A percentile compares a stretch with the other conserved stretches of the same genome.
Evolutionary conservation across 2,797 vertebrate genomes (phyloP).

Genomic region (Parambassis ranga): DNA sequence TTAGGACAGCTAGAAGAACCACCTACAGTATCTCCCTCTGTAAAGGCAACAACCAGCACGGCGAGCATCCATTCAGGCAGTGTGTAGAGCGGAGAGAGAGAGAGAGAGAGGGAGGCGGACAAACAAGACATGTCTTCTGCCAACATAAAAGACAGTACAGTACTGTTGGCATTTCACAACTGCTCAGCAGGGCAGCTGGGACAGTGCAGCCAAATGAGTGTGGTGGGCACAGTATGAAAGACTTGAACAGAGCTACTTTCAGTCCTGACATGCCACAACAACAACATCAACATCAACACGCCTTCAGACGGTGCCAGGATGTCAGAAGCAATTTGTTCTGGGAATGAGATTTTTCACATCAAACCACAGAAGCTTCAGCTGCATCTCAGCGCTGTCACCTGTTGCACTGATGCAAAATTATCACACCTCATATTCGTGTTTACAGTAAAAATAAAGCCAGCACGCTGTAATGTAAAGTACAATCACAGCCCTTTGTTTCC

Average conservation of each 20-base stretch:
- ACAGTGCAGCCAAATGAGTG: conserved; percentile 28
- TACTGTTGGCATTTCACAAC: conserved; percentile 18
- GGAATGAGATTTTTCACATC: conserved; percentile 17
- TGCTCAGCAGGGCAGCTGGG: conserved; percentile 18
- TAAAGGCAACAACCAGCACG: no score
- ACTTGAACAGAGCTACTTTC: conserved; percentile 5
- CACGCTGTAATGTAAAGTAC: no score
- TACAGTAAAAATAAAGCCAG: no score
- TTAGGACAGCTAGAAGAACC: no score
- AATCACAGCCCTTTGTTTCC: background rate
- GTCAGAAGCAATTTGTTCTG: conserved; percentile 12
- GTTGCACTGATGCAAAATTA: background rate
- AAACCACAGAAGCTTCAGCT: background rate
- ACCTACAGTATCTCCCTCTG: no score
- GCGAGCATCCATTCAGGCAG: background rate
- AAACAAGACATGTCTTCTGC: conserved; percentile 15
- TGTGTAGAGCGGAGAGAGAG: no score
- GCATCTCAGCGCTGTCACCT: background rate
- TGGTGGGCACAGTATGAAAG: conserved; percentile 30
- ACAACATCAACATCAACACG: conserved; percentile 23
- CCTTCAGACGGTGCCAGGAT: conserved; percentile 35
- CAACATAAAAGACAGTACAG: conserved; percentile 18
- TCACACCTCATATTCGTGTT: no score
- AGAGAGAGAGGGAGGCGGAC: background rate
- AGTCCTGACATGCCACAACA: background rate